A percentile compares a stretch with the other conserved stretches of the same genome.
Conservation (phyloP, 53 echinoderm and acorn worm species). For the Glandiceps talaboti region DNA sequence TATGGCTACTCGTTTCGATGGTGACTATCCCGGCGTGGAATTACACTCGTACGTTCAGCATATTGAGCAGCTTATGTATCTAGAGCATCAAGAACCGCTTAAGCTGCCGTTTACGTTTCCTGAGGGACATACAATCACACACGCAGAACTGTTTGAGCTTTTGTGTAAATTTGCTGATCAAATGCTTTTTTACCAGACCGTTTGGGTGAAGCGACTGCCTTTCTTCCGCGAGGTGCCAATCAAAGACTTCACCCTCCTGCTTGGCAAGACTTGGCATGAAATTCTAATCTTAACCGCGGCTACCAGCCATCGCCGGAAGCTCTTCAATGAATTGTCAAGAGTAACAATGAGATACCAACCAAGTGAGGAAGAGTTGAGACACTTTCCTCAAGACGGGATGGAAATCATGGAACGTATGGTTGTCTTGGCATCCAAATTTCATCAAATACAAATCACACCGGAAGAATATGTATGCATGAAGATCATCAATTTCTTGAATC, state of each 20-base stretch:
- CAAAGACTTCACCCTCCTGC: conserved; percentile 51
- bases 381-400: conserved; percentile 75
- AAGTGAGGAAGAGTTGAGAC: conserved; percentile 80
- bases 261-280: conserved; percentile 68
- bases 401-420: conserved; percentile 81
- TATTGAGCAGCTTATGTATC: conserved; percentile 61
- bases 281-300: conserved; percentile 59
- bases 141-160: conserved; percentile 60
- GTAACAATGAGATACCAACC: conserved; percentile 71
- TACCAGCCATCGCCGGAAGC: conserved; percentile 51
- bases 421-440: conserved; percentile 45
- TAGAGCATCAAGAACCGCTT: conserved; percentile 43
- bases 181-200: conserved; percentile 65
- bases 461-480: conserved; percentile 88
- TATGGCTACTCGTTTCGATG: neutral
- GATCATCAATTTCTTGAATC: conserved; percentile 86
- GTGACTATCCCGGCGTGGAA: neutral
- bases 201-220: conserved; percentile 78
- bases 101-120: conserved; percentile 35
- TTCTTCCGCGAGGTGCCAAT: conserved; percentile 48
- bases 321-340: conserved; percentile 49
- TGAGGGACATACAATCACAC: conserved; percentile 31
- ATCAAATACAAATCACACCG: conserved; percentile 54
- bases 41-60: neutral
- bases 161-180: conserved; percentile 84